Base-by-base conservation (phyloP, 2,888 invertebrate species). In the Geotrupes spiniger region DNA sequence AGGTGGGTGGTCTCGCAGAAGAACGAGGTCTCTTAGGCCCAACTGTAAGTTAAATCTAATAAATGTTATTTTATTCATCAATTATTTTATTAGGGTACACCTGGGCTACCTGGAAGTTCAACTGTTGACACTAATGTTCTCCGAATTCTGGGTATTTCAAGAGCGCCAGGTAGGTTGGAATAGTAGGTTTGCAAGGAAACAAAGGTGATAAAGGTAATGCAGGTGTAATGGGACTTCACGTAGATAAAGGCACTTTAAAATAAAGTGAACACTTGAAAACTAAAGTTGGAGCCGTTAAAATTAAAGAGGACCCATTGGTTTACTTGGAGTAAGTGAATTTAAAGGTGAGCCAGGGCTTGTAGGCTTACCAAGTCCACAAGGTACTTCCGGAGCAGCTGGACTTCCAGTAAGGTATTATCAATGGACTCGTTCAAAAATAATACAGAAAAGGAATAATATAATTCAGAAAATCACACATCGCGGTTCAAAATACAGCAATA, bases 181-280 rank as follows among this genome's bases (percentile, higher is more conserved):
- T 44, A 11, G 42, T 27, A 21, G 63, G 63, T 26, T 28, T 47
- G 33, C 50, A 41, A 41, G 68, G 67, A n/a, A 56, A 56, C 42
- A 31, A 36, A 5, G 78, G 79, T 0, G 60, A 63, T 1, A 51
- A 62, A 4, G 78, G 78, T 2, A 71, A 74, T 45, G 66, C 68
- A 36, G 82, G 83, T 2, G 65, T 69, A 2, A 75, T 76, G 49
- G 55, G 55, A 27, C 46, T 27, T 38, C 39, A 40, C 40, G 49
- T 46, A 11, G 33, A 33, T 33, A 33, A 33, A 33, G 33, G 33
- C 14, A 14, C 14, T 1, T 10, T 33, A 21, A 21, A 21, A 3
- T 21, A 21, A 21, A 21, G 3, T 21, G 6, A n/a, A n/a, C n/a
- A n/a, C n/a, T n/a, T n/a, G n/a, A n/a, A n/a, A n/a, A n/a, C n/a